phyloP scores from a whole-genome alignment of 2,113 vertebrate species.

The Delphinapterus leucas region DNA sequence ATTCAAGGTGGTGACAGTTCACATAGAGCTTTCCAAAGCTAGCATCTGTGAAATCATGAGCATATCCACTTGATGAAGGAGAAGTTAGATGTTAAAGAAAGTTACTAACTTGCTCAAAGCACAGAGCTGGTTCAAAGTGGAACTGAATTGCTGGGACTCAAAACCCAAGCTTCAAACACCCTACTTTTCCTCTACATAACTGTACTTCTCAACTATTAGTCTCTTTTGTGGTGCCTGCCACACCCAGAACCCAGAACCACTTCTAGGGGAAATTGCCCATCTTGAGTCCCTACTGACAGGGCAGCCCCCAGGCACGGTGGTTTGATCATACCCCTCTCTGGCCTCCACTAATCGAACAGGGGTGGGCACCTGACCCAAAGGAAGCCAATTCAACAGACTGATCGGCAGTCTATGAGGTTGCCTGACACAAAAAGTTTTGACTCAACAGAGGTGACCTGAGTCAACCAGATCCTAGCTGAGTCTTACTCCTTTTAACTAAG shows the following conservation, averaged over 20 bases:
- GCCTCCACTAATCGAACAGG: background rate
- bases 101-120: background rate
- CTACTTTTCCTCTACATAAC: background rate
- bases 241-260: background rate
- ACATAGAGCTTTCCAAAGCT: background rate
- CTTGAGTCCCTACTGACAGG: background rate
- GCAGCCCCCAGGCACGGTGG: background rate
- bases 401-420: background rate
- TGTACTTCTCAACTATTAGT: background rate
- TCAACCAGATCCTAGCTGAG: conserved; percentile 38
- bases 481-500: conserved; percentile 15
- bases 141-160: background rate
- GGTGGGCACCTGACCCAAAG: background rate
- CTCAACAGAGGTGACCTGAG: conserved; percentile 29
- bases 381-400: background rate
- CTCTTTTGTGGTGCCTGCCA: background rate
- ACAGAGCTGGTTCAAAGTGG: background rate
- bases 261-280: background rate
- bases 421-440: conserved; percentile 37
- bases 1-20: background rate
- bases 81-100: background rate
- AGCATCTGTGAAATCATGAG: background rate
- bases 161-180: background rate
- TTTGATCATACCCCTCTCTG: background rate
- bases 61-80: background rate